Percentiles rank a stretch among this genome's conserved stretches.
Evolutionary conservation across 1,140 invertebrate genomes (phyloP).

Genomic region (Oryzaephilus surinamensis): DNA sequence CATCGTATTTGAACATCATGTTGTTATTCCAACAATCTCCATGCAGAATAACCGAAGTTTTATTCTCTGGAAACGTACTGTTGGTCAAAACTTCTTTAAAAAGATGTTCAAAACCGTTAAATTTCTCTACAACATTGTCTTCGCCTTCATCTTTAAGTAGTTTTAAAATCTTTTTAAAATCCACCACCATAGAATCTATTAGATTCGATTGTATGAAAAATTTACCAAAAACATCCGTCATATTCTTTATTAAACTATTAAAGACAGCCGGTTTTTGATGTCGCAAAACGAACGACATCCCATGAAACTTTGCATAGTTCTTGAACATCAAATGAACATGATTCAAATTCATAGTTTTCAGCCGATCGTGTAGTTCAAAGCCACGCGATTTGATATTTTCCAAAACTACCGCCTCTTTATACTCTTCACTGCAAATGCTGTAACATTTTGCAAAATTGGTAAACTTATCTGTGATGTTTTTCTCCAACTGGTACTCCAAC

Average conservation of each 20-base stretch:
- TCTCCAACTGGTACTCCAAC: slow-evolving; percentile 13
- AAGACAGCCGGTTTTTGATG: slow-evolving; percentile 32
- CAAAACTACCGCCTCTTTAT: slow-evolving; percentile 41
- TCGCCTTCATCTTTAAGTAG: slow-evolving; percentile 7
- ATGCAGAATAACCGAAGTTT: slow-evolving; percentile 36
- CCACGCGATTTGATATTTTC: slow-evolving; percentile 41
- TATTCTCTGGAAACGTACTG: slow-evolving; percentile 2
- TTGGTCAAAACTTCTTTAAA: slow-evolving; percentile 14
- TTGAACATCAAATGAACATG: slow-evolving; percentile 38
- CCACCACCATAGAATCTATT: too few species aligned
- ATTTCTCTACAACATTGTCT: slow-evolving; percentile 9
- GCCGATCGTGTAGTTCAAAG: slow-evolving; percentile 40
- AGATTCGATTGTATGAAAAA: slow-evolving; percentile 14
- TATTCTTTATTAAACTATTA: slow-evolving; percentile 18
- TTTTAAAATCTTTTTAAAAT: slow-evolving; percentile 6
- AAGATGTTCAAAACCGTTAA: slow-evolving; percentile 9
- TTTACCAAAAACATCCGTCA: slow-evolving; percentile 22
- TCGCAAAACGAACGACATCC: slow-evolving; percentile 40
- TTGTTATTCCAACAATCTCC: slow-evolving; percentile 47
- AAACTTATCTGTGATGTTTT: slow-evolving; percentile 13
- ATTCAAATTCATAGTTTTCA: slow-evolving; percentile 35
- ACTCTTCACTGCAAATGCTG: slow-evolving; percentile 27
- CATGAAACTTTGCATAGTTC: slow-evolving; percentile 43
- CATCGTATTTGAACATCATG: slow-evolving; percentile 42
- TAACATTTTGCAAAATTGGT: slow-evolving; percentile 33